phyloP scores from a whole-genome alignment of 2,113 vertebrate species.

The Corythoichthys intestinalis region DNA sequence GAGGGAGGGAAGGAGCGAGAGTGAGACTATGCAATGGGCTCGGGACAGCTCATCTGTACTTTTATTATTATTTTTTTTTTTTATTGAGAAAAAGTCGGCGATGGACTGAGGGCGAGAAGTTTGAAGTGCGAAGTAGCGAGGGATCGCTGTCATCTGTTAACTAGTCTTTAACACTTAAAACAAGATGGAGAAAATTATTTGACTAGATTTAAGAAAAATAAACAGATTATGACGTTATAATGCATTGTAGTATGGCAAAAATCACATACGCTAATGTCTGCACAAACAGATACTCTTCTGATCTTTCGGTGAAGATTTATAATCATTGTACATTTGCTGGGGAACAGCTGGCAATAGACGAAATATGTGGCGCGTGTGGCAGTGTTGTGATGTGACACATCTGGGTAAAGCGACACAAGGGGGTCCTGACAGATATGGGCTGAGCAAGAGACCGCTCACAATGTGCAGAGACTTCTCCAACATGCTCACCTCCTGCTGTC shows the following conservation, averaged over 20 bases:
- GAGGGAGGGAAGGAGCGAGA: too few species aligned
- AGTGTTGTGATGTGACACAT: conserved; percentile 50
- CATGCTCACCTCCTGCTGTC: conserved; percentile 36
- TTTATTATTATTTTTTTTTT: too few species aligned
- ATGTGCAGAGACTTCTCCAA: conserved; percentile 43
- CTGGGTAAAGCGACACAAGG: conserved; percentile 44
- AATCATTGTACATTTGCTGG: conserved; percentile 1
- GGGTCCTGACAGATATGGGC: conserved; percentile 54
- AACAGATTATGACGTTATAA: too few species aligned
- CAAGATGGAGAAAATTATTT: too few species aligned
- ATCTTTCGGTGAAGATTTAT: conserved; percentile 18
- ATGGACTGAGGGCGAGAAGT: too few species aligned
- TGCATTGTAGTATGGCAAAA: conserved; percentile 22
- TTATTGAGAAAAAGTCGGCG: too few species aligned
- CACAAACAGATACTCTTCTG: conserved; percentile 9
- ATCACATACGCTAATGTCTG: conserved; percentile 33
- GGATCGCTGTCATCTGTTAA: too few species aligned
- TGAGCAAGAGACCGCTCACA: conserved; percentile 44
- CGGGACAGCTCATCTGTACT: too few species aligned
- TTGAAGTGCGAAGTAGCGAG: too few species aligned
- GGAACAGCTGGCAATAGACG: conserved; percentile 48
- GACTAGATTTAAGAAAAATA: too few species aligned
- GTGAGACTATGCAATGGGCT: too few species aligned
- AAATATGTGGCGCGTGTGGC: conserved; percentile 21
- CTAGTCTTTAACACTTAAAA: too few species aligned